Base-by-base conservation (phyloP, 92 coral and sea anemone species). In the Muricea muricata region DNA sequence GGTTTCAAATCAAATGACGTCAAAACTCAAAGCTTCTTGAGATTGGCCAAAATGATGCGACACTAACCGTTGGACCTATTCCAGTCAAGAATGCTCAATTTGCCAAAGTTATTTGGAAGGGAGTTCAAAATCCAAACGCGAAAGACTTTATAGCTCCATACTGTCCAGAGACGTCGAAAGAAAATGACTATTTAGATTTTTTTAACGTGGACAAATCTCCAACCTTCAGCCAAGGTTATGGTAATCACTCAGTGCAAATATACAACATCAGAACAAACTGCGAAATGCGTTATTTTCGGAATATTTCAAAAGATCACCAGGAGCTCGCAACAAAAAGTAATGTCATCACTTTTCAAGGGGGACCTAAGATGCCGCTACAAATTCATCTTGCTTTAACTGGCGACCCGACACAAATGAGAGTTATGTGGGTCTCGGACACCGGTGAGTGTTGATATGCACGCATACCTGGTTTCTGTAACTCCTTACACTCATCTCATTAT, bases 361-460 rank as follows among this genome's bases (percentile, higher is more conserved):
- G 97, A 0, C 89, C 93, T 31, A 78, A 95, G 21, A 86, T 50
- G 0, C 98, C 98, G 17, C 71, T 91, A 23, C 97, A 93, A 80
- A 93, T 94, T 3, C 98, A 95, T 74, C 46, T 95, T 23, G 92
- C 98, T 26, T 92, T 95, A 14, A 93, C 98, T 31, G 93, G 95
- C 12, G 88, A 95, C 47, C 98, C 98, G n/a, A 87, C 93, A 34
- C 88, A 95, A 75, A 93, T 95, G 97, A 79, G 98, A 81, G 93
- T 93, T 1, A 95, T 91, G 95, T 95, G 98, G 98, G 93, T 95
- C 17, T 95, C 98, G 20, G 98, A 97, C 1, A 89, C 98, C 65
- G 88, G 98, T 95, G 75, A 89, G 89, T 61, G n/a, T n/a, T n/a
- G n/a, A n/a, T n/a, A n/a, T n/a, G n/a, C n/a, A n/a, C n/a, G n/a